These are phyloP conservation scores for Cladorhizidae sp. DNA, from an alignment of 37 sponge, comb jelly and placozoan species.

Conservation along the genomic window DNA sequence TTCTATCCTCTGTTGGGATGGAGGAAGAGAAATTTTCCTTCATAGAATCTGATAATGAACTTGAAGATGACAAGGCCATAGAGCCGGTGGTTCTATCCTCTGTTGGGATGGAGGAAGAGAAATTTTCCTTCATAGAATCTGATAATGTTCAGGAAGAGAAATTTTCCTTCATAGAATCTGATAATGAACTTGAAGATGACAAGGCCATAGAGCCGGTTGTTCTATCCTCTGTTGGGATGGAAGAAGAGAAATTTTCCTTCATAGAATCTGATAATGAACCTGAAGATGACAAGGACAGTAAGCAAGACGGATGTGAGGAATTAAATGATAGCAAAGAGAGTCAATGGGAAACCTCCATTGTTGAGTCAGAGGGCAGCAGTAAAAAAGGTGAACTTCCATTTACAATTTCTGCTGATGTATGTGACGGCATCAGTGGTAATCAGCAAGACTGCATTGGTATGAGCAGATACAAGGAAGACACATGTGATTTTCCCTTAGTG, in stretches of 20 bases:
- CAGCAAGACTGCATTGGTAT: no score
- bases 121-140: conserved; percentile 10
- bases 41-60: conserved; percentile 30
- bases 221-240: neutral
- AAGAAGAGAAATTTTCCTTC: conserved; percentile 9
- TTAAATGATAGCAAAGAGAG: neutral
- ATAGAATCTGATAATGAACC: conserved; percentile 33
- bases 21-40: conserved; percentile 10
- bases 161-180: neutral
- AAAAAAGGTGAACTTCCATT: no score
- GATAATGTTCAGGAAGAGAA: conserved; percentile 22
- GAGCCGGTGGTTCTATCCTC: no score
- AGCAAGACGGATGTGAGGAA: neutral
- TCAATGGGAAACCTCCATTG: neutral
- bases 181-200: neutral
- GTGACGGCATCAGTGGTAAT: no score
- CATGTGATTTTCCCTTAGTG: no score
- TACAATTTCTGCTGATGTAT: no score
- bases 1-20: neutral
- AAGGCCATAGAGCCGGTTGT: no score
- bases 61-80: neutral
- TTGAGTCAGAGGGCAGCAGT: neutral
- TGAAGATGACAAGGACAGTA: neutral
- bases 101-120: conserved; percentile 11
- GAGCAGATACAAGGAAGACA: no score